Evolutionary conservation across 2,888 invertebrate genomes (phyloP), one percentile per base, ranked within the genome.

Genomic region (Xylota sylvarum): DNA sequence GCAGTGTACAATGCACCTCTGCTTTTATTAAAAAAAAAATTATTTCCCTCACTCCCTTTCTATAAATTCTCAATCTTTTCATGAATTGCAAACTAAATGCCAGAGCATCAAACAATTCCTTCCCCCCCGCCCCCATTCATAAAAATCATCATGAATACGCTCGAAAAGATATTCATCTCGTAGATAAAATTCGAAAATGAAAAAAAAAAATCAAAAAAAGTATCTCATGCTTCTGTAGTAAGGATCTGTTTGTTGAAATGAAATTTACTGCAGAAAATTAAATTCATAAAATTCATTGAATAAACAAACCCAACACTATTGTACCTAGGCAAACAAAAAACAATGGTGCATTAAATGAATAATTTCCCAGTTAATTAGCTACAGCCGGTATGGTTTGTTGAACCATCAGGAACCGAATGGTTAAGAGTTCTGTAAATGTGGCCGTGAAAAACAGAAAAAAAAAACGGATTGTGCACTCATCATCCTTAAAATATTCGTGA

Each of bases 361-460:
- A 30, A 35, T 32, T 56, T 56, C 56, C 17, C 32, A 30, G 30
- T 56, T 56, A 56, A 56, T 56, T 30, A 56, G 56, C 30, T 56
- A 17, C 35, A 17, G 7, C 32, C 32, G 56, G 56, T 56, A 32
- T 56, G 56, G 56, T 56, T 56, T 56, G 56, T 56, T 56, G 14
- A 56, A 56, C 56, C 17, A 5, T 6, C 56, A 32, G 27, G 56
- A 43, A 5, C 43, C 5, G 6, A 43, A 14, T 5, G 14, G 43
- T 12, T 5, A 7, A 14, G n/a, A 14, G 43, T 12, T 43, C 43
- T 14, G 43, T 43, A 43, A 43, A 43, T 6, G 43, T 43, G 43
- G 5, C 43, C 43, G 14, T 14, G 43, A 43, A 43, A 43, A 5
- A n/a, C n/a, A n/a, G n/a, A 14, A 14, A 14, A 5, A 1, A 6